These are phyloP conservation scores for Scelioninae gen. 2 DNA, from an alignment of 2,888 invertebrate species.

Conservation along the genomic window DNA sequence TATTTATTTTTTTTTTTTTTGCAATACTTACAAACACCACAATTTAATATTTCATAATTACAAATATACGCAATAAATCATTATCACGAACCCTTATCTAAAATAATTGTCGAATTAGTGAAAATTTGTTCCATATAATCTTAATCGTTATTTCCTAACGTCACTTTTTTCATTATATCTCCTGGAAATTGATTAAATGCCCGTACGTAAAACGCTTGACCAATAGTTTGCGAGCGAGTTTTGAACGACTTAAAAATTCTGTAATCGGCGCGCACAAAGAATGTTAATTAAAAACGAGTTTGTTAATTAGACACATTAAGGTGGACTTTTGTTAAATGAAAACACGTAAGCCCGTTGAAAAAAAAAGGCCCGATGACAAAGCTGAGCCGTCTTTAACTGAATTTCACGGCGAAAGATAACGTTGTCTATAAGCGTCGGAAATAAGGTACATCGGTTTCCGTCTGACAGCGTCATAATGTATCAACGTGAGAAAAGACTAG, in stretches of 20 bases:
- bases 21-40: too few species aligned
- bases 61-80: too few species aligned
- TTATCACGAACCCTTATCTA: too few species aligned
- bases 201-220: background rate
- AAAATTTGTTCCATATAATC: too few species aligned
- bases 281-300: conserved; percentile 45
- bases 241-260: conserved; percentile 18
- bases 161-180: too few species aligned
- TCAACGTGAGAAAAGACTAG: conserved; percentile 63
- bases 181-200: too few species aligned
- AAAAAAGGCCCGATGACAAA: conserved; percentile 23
- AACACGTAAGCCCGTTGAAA: conserved; percentile 11
- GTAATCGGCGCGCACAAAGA: conserved; percentile 23
- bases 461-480: conserved; percentile 51
- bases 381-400: conserved; percentile 20
- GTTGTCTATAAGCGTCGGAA: conserved; percentile 38
- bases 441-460: conserved; percentile 15
- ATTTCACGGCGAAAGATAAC: conserved; percentile 14
- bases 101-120: too few species aligned
- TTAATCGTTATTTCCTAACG: too few species aligned
- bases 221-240: conserved; percentile 18
- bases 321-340: conserved; percentile 18
- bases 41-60: too few species aligned
- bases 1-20: too few species aligned
- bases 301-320: conserved; percentile 45